Evolutionary conservation across 1,140 invertebrate genomes (phyloP).

Genomic region (Hyles euphorbiae): DNA sequence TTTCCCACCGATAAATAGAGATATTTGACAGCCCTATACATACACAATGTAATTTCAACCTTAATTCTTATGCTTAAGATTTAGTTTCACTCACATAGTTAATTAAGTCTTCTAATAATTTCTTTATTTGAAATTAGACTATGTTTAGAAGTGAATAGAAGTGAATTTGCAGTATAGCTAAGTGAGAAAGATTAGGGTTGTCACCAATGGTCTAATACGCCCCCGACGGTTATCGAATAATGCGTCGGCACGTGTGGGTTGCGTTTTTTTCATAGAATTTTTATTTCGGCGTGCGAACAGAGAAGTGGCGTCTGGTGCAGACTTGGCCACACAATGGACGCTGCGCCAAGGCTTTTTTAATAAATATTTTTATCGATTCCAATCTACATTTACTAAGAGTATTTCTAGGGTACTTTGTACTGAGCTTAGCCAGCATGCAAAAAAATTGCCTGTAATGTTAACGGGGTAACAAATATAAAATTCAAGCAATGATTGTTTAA

Average conservation of each 20-base stretch:
- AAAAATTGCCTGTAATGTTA: too few relatives aligned
- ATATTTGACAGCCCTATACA: conserved; percentile 43
- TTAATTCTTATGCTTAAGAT: conserved; percentile 5
- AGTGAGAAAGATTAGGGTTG: conserved; percentile 52
- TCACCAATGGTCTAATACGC: conserved; percentile 60
- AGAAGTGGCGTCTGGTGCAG: conserved; percentile 62
- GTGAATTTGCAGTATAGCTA: conserved; percentile 19
- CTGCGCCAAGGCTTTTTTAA: conserved; percentile 4
- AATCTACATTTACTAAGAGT: neutral
- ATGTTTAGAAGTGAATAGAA: conserved; percentile 12
- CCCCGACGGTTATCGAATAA: conserved; percentile 72
- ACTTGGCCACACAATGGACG: conserved; percentile 39
- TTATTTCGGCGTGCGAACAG: conserved; percentile 63
- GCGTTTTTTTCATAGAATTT: conserved; percentile 69
- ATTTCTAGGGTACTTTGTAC: too few relatives aligned
- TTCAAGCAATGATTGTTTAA: too few relatives aligned
- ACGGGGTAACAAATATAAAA: too few relatives aligned
- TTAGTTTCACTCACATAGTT: conserved; percentile 5
- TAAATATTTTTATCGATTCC: conserved; percentile 4
- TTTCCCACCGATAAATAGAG: conserved; percentile 74
- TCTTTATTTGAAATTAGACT: conserved; percentile 12
- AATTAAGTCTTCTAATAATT: neutral
- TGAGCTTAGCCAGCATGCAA: too few relatives aligned
- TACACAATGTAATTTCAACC: conserved; percentile 16
- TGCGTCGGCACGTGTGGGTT: conserved; percentile 57